Conservation (phyloP, 1,140 invertebrate species). For the Paramacrobiotus metropolitanus region DNA sequence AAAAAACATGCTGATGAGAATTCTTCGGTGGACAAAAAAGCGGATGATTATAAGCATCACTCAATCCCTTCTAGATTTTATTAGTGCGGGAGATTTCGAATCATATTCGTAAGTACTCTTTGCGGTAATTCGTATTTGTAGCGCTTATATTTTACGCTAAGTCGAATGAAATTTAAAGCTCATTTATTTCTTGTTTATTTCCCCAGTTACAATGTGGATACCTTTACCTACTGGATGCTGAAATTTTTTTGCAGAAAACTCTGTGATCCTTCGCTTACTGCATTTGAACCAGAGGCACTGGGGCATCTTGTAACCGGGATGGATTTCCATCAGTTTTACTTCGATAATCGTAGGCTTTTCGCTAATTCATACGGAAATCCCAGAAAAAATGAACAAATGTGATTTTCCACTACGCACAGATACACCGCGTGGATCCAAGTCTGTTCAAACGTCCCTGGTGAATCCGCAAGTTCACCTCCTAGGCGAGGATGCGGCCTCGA, state of each 20-base stretch:
- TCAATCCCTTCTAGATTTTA: no score
- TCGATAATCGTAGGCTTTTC: constrained; percentile 65
- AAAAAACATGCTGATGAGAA: no score
- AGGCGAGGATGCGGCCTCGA: constrained; percentile 81
- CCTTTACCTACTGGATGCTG: no score
- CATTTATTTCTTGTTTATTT: no score
- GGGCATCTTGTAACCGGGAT: constrained; percentile 97
- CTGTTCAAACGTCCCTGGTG: constrained; percentile 84
- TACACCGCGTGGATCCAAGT: constrained; percentile 67
- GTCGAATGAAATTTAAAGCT: no score
- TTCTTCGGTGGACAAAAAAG: no score
- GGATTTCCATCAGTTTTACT: constrained; percentile 99
- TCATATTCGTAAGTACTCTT: no score
- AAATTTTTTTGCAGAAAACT: constrained; percentile 79
- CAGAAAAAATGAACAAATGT: constrained; percentile 8
- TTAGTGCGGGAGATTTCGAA: no score
- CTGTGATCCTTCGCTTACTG: constrained; percentile 92
- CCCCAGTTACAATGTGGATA: no score
- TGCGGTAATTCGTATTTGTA: no score
- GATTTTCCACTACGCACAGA: constrained; percentile 28
- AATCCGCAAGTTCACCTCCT: constrained; percentile 96
- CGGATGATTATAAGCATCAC: no score
- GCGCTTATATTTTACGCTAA: no score
- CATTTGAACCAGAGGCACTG: constrained; percentile 93
- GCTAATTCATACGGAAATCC: neutral